phyloP scores from a whole-genome alignment of 2,797 vertebrate genomes.

The Allobates femoralis region DNA sequence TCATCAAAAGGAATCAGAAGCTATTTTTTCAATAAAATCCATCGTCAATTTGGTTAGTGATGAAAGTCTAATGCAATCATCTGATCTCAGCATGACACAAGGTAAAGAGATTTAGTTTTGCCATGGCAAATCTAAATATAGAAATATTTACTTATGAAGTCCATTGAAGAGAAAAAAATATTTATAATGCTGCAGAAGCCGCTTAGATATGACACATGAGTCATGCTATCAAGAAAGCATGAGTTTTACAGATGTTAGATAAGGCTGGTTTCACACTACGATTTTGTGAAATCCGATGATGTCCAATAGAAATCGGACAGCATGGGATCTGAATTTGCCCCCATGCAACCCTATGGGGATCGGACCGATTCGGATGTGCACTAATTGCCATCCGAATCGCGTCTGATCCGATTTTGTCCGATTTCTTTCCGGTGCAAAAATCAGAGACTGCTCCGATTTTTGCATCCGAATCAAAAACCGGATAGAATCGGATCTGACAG shows the following conservation, averaged over 20 bases:
- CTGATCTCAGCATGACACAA: slow-evolving; percentile 37
- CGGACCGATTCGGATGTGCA: too few species aligned
- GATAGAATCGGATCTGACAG: too few species aligned
- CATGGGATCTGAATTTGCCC: too few species aligned
- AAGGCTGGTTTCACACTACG: too few species aligned
- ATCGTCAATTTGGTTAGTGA: slow-evolving; percentile 8
- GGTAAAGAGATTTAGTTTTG: slow-evolving; percentile 34
- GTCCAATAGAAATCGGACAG: too few species aligned
- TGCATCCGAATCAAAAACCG: too few species aligned
- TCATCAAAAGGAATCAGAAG: slow-evolving; percentile 28
- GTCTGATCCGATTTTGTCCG: too few species aligned
- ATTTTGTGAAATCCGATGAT: too few species aligned
- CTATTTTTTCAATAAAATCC: slow-evolving; percentile 30
- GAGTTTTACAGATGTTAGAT: slow-evolving; percentile 39
- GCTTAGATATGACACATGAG: slow-evolving; percentile 22
- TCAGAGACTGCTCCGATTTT: too few species aligned
- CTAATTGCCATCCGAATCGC: too few species aligned
- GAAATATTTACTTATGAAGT: neutral
- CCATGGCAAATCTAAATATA: slow-evolving; percentile 25
- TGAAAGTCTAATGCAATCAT: slow-evolving; percentile 32
- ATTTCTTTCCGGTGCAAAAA: too few species aligned
- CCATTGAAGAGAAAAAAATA: slow-evolving; percentile 15
- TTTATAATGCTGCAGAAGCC: slow-evolving; percentile 8
- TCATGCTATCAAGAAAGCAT: slow-evolving; percentile 38
- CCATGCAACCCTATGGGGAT: too few species aligned